Base-by-base conservation (phyloP, 2,113 vertebrate genomes). In the Epinephelus fuscoguttatus region DNA sequence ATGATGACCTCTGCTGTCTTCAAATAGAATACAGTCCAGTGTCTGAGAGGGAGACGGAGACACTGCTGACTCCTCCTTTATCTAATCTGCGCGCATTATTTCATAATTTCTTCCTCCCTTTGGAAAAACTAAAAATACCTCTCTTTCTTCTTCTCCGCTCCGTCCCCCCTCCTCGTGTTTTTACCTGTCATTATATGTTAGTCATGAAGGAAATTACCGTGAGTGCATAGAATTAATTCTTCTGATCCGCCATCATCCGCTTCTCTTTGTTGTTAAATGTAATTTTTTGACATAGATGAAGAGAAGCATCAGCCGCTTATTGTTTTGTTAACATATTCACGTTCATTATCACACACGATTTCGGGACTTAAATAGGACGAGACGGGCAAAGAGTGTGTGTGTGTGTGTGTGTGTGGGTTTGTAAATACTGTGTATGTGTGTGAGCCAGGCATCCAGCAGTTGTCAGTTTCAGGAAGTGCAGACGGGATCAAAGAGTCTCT, bases 1-100 rank as follows among this genome's bases (percentile, higher is more conserved):
- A 91, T 93, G 73, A 94, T 93, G 91, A 91, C 87, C 92, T 89
- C 87, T 84, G 84, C 84, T 67, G 40, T 82, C 92, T 93, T 92
- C 93, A 93, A 91, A 93, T 84, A 79, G 27, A 92, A 91, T 87
- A 81, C 78, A 87, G 83, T 76, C 74, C 37, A n/a, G 71, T 57
- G 91, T 80, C 62, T 83, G 89, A 80, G 81, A 63, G 56, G 60
- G 50, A 88, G 68, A 77, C 67, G 27, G 68, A 76, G 57, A 82
- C 42, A 79, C 70, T 69, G 84, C 84, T 57, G 80, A 68, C 73
- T 85, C 73, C 60, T 80, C 18, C 57, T 75, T 84, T 75, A 76
- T 81, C 81, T 63, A 53, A 47, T 73, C 68, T 73, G 66, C 33
- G n/a, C 52, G 69, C 25, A 3, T 63, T 49, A 57, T 72, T 71